Evolutionary conservation across 2,888 invertebrate species (phyloP), one percentile per base, ranked within the genome.

Genomic region (Watsonalla cultraria): DNA sequence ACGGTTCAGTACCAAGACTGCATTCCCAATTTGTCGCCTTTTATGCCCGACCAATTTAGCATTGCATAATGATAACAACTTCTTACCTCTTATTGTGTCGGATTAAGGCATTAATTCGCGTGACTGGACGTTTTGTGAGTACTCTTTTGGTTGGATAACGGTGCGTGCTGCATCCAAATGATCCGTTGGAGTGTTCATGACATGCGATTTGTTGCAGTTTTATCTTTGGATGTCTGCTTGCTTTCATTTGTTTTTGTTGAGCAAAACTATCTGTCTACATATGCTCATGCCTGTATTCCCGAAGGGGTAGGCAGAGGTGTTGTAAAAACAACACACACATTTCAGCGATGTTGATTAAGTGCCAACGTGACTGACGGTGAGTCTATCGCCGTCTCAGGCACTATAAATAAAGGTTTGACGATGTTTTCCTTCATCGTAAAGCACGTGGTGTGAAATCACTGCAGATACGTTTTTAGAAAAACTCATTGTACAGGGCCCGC

Each of bases 161-260:
- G 88, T 85, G 68, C 64, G 68, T 65, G 55, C 58, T 67, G 69
- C 67, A 53, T 70, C 69, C 70, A 64, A 57, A 63, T 61, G 63
- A 54, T 60, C 75, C 84, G 72, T 83, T 74, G 85, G 85, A 60
- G 70, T 66, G 78, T 70, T 78, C 80, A 78, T 84, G 84, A 83
- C 79, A 74, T 72, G 74, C 80, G 81, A 86, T 87, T 86, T 84
- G 86, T 85, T 82, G 80, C 80, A 80, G 68, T 79, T 81, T 82
- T 83, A 82, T 84, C 80, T 75, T 62, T 61, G 55, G 55, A 54
- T 61, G 61, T 60, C 60, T 51, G 59, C 52, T 51, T 54, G 52
- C 39, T 49, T 54, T 48, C 51, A 55, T 64, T 64, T 59, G 54
- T 59, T 52, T 24, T 52, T 52, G 42, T 54, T 42, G 57, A 69